These are phyloP conservation scores for Smittia aterrima DNA, from an alignment of 2,888 invertebrate genomes.

Conservation along the genomic window DNA sequence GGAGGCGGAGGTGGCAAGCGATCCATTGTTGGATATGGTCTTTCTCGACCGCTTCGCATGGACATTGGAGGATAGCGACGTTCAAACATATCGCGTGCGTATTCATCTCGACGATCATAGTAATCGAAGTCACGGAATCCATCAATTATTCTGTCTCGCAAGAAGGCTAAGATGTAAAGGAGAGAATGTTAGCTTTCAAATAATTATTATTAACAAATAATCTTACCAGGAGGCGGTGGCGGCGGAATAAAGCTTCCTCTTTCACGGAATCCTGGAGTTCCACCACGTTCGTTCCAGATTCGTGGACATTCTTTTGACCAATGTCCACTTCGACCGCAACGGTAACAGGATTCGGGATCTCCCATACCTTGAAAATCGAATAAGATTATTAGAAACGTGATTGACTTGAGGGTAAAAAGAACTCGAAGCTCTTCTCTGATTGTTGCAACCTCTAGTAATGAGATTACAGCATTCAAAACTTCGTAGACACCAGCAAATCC, in stretches of 20 bases:
- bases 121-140: slow-evolving; percentile 80
- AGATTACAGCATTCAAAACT: too few species aligned
- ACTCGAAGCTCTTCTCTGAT: too few species aligned
- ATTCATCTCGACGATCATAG: slow-evolving; percentile 78
- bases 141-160: slow-evolving; percentile 89
- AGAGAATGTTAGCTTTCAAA: slow-evolving; percentile 57
- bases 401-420: too few species aligned
- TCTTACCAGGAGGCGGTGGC: slow-evolving; percentile 73
- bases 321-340: slow-evolving; percentile 91
- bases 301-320: slow-evolving; percentile 96
- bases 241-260: slow-evolving; percentile 64
- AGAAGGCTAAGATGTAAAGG: slow-evolving; percentile 67
- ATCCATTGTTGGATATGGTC: slow-evolving; percentile 75
- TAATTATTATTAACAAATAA: too few species aligned
- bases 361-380: slow-evolving; percentile 64
- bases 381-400: not conserved
- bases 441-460: too few species aligned
- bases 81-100: slow-evolving; percentile 76
- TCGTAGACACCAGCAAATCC: too few species aligned
- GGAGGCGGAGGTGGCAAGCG: slow-evolving; percentile 77
- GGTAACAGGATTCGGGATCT: slow-evolving; percentile 93
- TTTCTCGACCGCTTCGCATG: slow-evolving; percentile 54
- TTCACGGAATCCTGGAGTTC: slow-evolving; percentile 74
- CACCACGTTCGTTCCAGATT: slow-evolving; percentile 58
- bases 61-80: slow-evolving; percentile 63